A percentile compares a stretch with the other conserved stretches of the same genome.
Evolutionary conservation across 2,888 invertebrate species (phyloP).

Genomic region (Acholoe squamosa): DNA sequence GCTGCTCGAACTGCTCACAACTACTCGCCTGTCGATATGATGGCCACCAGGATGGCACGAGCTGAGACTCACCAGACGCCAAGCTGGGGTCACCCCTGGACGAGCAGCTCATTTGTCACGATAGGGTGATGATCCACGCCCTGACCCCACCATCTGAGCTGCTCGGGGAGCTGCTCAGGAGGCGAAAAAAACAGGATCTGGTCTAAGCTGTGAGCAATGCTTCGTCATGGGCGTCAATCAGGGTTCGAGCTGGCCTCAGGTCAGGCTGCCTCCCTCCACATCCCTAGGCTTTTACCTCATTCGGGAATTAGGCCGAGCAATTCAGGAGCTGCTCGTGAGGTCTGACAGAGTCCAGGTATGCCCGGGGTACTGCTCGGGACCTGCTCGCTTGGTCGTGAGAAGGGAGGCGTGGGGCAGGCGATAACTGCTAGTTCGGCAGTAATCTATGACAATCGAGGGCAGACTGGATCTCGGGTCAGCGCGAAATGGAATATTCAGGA

Average conservation of each 20-base stretch:
- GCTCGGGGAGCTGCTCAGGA: background rate
- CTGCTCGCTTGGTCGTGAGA: background rate
- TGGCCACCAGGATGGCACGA: background rate
- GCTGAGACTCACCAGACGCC: constrained; percentile 1
- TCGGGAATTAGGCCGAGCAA: constrained; percentile 14
- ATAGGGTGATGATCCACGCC: background rate
- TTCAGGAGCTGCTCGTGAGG: background rate
- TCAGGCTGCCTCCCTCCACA: background rate
- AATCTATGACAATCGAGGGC: no score
- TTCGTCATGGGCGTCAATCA: constrained; percentile 6
- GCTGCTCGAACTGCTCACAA: background rate
- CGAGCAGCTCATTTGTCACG: constrained; percentile 17
- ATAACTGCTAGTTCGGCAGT: no score
- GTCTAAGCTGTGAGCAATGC: background rate
- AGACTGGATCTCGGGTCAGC: no score
- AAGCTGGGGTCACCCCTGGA: background rate
- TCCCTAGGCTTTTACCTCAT: background rate
- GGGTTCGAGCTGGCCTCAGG: background rate
- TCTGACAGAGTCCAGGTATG: background rate
- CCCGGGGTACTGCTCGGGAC: background rate
- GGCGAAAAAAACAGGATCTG: background rate
- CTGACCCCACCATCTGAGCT: constrained; percentile 20
- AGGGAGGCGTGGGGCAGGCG: background rate
- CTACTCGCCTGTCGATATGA: constrained; percentile 34
- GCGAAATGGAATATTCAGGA: no score